Evolutionary conservation across 2,888 invertebrate genomes (phyloP).

Genomic region (Xestoiulus laeticollis): DNA sequence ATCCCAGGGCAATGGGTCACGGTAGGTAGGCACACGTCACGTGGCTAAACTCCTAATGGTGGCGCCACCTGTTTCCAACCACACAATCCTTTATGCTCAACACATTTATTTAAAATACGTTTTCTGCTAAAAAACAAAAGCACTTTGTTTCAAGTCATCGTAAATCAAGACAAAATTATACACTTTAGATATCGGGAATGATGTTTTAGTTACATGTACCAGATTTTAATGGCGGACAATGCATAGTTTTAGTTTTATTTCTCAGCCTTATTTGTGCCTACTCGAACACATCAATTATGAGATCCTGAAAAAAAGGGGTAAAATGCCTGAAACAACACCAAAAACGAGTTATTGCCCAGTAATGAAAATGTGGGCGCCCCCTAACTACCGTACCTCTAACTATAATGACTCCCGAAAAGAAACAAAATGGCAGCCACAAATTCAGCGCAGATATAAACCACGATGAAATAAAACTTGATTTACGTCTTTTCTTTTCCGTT

Average conservation of each 20-base stretch:
- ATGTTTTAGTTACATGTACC: background rate
- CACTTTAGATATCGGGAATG: background rate
- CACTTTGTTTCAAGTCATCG: background rate
- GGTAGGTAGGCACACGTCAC: background rate
- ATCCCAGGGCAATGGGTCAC: background rate
- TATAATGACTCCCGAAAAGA: background rate
- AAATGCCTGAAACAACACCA: background rate
- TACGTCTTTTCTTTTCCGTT: background rate
- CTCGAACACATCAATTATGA: background rate
- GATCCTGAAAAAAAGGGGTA: background rate
- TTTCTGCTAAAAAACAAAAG: background rate
- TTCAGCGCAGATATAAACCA: background rate
- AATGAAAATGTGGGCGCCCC: background rate
- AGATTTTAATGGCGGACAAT: background rate
- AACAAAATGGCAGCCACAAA: conserved; percentile 24
- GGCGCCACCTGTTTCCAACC: background rate
- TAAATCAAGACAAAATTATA: background rate
- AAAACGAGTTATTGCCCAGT: background rate
- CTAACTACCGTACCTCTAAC: background rate
- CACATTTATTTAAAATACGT: background rate
- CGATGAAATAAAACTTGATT: background rate
- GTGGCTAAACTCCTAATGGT: background rate
- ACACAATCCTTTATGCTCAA: too few relatives aligned
- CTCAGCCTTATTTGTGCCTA: background rate
- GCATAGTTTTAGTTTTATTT: background rate